Conservation (phyloP, 2,888 invertebrate species). For the Pemphredon lugubris region DNA sequence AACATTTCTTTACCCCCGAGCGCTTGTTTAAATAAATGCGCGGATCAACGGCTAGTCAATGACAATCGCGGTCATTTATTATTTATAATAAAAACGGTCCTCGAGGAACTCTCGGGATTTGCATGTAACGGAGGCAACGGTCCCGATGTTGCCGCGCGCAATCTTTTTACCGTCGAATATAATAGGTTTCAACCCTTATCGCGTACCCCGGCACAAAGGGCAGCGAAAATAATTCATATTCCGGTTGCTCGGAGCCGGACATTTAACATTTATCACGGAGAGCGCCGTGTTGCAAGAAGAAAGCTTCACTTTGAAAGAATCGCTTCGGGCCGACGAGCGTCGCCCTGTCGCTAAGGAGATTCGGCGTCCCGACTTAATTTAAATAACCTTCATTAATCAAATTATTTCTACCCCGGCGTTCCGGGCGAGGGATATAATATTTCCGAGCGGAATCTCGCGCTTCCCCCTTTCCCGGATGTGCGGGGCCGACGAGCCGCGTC, state of each 20-base stretch:
- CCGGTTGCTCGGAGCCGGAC: constrained; percentile 24
- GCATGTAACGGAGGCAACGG: constrained; percentile 39
- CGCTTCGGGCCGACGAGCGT: constrained; percentile 29
- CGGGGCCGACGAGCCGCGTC: constrained; percentile 33
- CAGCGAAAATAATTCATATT: constrained; percentile 54
- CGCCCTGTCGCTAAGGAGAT: constrained; percentile 45
- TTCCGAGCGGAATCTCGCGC: constrained; percentile 36
- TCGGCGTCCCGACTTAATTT: constrained; percentile 58
- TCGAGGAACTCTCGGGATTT: constrained; percentile 29
- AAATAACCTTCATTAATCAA: constrained; percentile 68
- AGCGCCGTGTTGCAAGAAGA: constrained; percentile 12
- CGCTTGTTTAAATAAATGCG: constrained; percentile 29
- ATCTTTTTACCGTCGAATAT: constrained; percentile 52
- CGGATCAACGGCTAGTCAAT: constrained; percentile 19
- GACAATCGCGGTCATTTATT: constrained; percentile 20
- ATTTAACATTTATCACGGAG: constrained; percentile 50
- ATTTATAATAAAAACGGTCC: constrained; percentile 38
- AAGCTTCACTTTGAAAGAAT: constrained; percentile 36
- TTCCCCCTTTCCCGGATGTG: not conserved
- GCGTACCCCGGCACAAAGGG: constrained; percentile 30
- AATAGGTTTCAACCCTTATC: constrained; percentile 50
- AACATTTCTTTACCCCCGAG: not conserved
- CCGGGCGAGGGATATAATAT: constrained; percentile 49
- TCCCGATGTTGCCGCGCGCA: constrained; percentile 24
- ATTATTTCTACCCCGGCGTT: constrained; percentile 45